phyloP scores from a whole-genome alignment of 2,113 vertebrate species.

The Sorex fumeus region DNA sequence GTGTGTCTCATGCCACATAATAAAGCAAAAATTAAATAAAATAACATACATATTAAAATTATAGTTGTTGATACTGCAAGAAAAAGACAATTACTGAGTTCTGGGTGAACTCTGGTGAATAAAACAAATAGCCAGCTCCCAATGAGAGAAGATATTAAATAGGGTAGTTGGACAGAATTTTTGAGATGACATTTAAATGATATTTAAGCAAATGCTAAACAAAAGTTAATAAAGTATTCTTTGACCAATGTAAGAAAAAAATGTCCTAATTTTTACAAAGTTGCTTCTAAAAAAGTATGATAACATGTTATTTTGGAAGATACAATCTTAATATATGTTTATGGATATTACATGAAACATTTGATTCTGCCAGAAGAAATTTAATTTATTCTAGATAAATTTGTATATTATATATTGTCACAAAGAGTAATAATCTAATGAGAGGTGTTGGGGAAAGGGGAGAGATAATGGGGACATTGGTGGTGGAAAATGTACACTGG shows the following conservation, averaged over 20 bases:
- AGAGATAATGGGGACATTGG: too few relatives aligned
- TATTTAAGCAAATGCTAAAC: neutral
- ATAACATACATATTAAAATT: neutral
- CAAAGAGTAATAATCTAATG: constrained; percentile 64
- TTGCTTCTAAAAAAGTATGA: neutral
- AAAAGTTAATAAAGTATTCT: neutral
- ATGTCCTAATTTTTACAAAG: neutral
- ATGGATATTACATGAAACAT: neutral
- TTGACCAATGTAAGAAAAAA: neutral
- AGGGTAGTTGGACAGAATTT: too few relatives aligned
- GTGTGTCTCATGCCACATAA: too few relatives aligned
- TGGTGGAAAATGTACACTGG: too few relatives aligned
- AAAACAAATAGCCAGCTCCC: neutral
- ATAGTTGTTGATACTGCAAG: neutral
- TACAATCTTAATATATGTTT: neutral
- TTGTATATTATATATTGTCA: neutral
- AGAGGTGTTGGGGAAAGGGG: too few relatives aligned
- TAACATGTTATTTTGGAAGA: neutral
- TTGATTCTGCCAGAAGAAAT: constrained; percentile 49
- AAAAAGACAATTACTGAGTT: neutral
- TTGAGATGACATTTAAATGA: neutral
- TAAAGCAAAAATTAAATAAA: neutral
- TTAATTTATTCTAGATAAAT: constrained; percentile 70
- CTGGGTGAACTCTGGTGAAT: rapidly evolving
- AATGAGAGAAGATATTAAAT: neutral